Percentiles rank a stretch among this genome's conserved stretches.
phyloP scores from a whole-genome alignment of 2,113 vertebrate species.

The Nothocercus julius region DNA sequence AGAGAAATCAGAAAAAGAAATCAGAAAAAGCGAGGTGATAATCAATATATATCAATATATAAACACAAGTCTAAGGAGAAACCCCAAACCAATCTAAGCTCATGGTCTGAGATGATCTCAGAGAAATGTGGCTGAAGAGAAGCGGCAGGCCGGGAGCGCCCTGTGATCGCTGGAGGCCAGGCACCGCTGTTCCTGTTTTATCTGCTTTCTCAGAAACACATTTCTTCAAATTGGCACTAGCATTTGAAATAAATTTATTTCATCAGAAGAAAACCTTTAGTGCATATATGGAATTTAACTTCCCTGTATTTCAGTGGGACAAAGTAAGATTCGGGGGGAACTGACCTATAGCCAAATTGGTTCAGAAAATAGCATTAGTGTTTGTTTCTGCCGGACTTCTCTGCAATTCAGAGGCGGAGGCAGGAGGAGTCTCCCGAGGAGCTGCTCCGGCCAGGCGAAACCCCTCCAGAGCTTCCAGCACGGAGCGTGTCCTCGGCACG shows the following conservation, averaged over 20 bases:
- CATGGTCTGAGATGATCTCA: not conserved
- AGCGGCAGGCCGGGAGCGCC: too few species aligned
- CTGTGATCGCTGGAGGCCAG: not conserved
- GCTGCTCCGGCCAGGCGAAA: not conserved
- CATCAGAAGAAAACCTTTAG: not conserved
- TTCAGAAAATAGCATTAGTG: not conserved
- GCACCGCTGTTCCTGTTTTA: fast-evolving
- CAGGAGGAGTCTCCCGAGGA: fast-evolving
- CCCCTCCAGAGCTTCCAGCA: not conserved
- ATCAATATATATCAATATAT: too few species aligned
- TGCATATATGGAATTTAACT: not conserved
- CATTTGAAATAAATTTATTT: not conserved
- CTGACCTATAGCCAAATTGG: not conserved
- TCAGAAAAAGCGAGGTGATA: not conserved
- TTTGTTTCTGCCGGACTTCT: not conserved
- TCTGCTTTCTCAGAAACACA: not conserved
- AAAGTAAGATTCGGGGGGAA: not conserved
- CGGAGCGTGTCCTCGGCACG: too few species aligned
- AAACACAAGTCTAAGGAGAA: not conserved
- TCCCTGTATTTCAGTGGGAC: not conserved
- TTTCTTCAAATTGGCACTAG: not conserved
- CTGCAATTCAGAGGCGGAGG: not conserved
- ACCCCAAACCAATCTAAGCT: not conserved
- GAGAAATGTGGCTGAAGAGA: not conserved
- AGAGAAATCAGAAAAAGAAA: not conserved